Base-by-base conservation (phyloP, 2,113 vertebrate species). In the Urocitellus parryii region DNA sequence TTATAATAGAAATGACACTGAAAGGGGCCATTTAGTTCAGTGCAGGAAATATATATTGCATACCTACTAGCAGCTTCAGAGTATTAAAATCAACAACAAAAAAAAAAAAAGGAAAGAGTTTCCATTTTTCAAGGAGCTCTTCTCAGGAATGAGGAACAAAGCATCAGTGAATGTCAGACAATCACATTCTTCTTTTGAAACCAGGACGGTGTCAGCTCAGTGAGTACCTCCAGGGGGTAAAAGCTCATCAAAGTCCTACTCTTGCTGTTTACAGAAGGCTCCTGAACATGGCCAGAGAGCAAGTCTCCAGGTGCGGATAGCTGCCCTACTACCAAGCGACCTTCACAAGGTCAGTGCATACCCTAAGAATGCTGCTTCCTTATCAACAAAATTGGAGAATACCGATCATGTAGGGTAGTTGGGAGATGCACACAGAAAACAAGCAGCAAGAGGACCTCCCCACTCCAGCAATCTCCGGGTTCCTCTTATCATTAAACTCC, bases 1-100 rank as follows among this genome's bases (percentile, higher is more conserved):
- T 72, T 61, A 63, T 74, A 85, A 58, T 70, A 81, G n/a, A 90
- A 97, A 92, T 94, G 88, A 84, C 61, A 93, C 73, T 53, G 67
- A 90, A 58, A 92, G 83, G 70, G n/a, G 29, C 74, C 51, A 32
- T 96, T 93, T 83, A 73, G 79, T 94, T 93, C 84, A 45, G 11
- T 85, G 91, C 72, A 81, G 76, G 79, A 81, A 89, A 81, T 83
- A 70, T 53, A 32, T 34, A 77, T 91, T 18, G 0, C 45, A 61
- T 68, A 81, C 45, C 79, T 72, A 65, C 51, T 82, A 78, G 70
- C 82, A 86, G 32, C 72, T 94, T 88, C 58, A 14, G 72, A 45
- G 42, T 48, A 92, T 91, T 85, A 39, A 82, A 78, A 92, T 86
- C 72, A 67, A 77, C 39, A 93, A 24, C 48, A 39, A 22, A 61